Conservation (phyloP, 2,113 vertebrate genomes). For the Papio anubis region DNA sequence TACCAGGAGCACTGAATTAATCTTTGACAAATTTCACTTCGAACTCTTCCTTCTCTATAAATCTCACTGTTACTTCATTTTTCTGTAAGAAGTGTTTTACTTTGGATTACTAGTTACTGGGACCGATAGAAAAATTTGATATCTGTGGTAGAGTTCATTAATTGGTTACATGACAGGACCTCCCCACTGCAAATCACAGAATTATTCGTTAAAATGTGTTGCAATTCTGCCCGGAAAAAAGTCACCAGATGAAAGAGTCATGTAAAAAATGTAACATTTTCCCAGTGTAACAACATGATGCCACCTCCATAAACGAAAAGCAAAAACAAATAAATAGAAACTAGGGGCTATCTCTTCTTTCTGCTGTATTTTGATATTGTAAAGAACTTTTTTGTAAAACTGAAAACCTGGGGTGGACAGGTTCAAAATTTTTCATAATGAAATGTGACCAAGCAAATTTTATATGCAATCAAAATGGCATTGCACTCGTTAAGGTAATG, state of each 20-base stretch:
- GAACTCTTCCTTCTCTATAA: not conserved
- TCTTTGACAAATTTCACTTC: conserved; percentile 39
- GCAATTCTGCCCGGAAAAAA: not conserved
- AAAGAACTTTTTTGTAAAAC: not conserved
- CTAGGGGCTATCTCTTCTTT: not conserved
- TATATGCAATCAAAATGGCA: not conserved
- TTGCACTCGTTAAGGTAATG: not conserved
- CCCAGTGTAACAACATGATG: not conserved
- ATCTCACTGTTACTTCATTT: not conserved
- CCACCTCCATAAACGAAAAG: not conserved
- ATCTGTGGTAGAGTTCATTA: conserved; percentile 56
- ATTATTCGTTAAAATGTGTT: conserved; percentile 44
- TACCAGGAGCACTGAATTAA: not conserved
- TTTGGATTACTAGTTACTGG: conserved; percentile 10
- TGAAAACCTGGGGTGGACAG: not conserved
- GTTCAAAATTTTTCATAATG: not conserved
- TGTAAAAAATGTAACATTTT: conserved; percentile 29
- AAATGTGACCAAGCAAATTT: not conserved
- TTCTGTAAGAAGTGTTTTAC: not conserved
- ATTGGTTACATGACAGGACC: conserved; percentile 36
- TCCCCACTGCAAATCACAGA: conserved; percentile 5
- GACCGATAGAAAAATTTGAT: conserved; percentile 30
- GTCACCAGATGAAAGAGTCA: not conserved
- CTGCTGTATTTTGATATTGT: not conserved
- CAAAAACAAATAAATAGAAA: not conserved